A percentile compares a stretch with the other conserved stretches of the same genome.
Conservation (phyloP, 2,113 vertebrate species). For the Donacobius atricapilla region DNA sequence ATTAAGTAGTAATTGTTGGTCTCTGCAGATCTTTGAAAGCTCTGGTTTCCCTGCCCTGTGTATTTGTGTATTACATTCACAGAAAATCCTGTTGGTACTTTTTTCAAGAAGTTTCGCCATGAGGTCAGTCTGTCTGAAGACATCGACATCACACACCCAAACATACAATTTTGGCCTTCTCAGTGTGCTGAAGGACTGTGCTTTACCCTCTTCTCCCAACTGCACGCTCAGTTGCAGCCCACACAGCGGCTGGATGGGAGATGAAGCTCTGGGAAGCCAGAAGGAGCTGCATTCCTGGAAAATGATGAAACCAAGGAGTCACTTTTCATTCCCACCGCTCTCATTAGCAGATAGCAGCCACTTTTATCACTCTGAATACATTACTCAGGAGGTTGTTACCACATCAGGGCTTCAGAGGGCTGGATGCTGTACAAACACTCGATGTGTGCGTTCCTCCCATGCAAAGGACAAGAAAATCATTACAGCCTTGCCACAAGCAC, state of each 20-base stretch:
- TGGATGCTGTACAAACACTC: neutral
- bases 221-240: neutral
- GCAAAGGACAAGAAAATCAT: constrained; percentile 24
- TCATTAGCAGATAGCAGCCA: constrained; percentile 19
- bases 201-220: neutral
- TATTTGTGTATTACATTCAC: neutral
- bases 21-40: neutral
- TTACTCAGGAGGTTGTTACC: constrained; percentile 2
- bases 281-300: constrained; percentile 30
- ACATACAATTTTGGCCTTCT: neutral
- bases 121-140: neutral
- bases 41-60: neutral
- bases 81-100: neutral
- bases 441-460: neutral
- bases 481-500: neutral
- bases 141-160: neutral
- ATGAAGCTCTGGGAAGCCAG: neutral
- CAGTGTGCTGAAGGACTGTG: accelerated
- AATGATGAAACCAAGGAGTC: constrained; percentile 34
- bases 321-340: constrained; percentile 4
- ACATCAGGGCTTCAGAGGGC: neutral
- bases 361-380: neutral
- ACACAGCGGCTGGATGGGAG: neutral
- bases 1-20: neutral
- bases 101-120: neutral